These are phyloP conservation scores for Myotis myotis DNA, from an alignment of 2,797 vertebrate species.

Conservation along the genomic window DNA sequence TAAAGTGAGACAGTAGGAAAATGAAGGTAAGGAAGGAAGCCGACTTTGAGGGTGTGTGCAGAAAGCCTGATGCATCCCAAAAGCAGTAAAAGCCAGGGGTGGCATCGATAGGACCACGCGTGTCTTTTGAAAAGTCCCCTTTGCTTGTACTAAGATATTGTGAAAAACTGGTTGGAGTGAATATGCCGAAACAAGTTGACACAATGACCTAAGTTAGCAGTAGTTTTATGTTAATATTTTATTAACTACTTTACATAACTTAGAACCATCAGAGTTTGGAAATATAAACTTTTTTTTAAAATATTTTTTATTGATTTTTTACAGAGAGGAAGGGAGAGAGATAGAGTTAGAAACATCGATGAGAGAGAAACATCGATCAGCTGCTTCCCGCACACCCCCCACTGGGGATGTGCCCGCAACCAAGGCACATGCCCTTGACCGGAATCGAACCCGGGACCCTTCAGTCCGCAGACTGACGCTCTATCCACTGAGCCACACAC, in stretches of 20 bases:
- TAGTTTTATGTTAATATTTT: background rate
- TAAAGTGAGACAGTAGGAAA: background rate
- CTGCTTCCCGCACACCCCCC: too few species aligned
- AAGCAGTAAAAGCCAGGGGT: background rate
- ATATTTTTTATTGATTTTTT: too few species aligned
- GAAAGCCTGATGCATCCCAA: rapidly evolving
- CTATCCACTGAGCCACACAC: too few species aligned
- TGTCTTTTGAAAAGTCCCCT: background rate
- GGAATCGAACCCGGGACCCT: too few species aligned
- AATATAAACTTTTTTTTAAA: slow-evolving; percentile 21
- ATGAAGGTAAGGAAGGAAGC: background rate
- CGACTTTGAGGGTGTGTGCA: background rate
- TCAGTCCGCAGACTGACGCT: too few species aligned
- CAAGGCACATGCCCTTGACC: too few species aligned
- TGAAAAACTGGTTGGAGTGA: background rate
- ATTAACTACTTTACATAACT: slow-evolving; percentile 10
- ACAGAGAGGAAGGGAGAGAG: too few species aligned
- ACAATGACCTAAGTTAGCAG: background rate
- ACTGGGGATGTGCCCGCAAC: too few species aligned
- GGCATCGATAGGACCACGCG: rapidly evolving
- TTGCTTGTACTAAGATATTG: background rate
- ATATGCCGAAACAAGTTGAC: background rate
- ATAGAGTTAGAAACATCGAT: too few species aligned
- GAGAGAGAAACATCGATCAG: too few species aligned
- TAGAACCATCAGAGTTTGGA: background rate